phyloP scores from a whole-genome alignment of 2,888 invertebrate species.

The Julus scandinavius region DNA sequence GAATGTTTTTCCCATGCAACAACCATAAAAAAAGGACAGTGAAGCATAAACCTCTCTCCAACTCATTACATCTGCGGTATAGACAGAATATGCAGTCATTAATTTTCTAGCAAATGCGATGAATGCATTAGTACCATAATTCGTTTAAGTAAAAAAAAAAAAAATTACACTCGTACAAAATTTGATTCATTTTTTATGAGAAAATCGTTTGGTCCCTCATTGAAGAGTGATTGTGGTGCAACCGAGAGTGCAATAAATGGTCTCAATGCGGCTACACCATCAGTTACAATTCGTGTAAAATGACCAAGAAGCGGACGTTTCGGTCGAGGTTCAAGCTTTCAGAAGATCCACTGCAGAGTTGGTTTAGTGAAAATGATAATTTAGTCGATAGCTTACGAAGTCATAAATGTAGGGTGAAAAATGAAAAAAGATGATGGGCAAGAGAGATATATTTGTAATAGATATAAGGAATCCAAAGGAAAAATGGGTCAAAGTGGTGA shows the following conservation, averaged over 20 bases:
- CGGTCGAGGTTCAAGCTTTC: slow-evolving; percentile 35
- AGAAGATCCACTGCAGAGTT: slow-evolving; percentile 16
- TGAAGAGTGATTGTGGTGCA: neutral
- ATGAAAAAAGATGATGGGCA: slow-evolving; percentile 31
- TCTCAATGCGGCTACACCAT: neutral
- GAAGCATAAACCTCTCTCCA: neutral
- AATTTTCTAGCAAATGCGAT: neutral
- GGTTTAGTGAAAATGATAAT: slow-evolving; percentile 28
- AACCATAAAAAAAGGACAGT: too few relatives aligned
- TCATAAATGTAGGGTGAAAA: slow-evolving; percentile 42
- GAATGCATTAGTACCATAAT: neutral
- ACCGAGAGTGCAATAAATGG: neutral
- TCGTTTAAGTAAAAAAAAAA: neutral
- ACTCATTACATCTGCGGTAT: neutral
- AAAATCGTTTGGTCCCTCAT: neutral
- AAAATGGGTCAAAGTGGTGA: slow-evolving; percentile 49
- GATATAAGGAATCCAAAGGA: slow-evolving; percentile 31
- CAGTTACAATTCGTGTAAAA: slow-evolving; percentile 39
- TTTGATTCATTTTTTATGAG: neutral
- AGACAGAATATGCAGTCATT: neutral
- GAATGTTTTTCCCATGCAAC: too few relatives aligned
- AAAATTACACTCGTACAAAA: neutral
- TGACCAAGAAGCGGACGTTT: neutral
- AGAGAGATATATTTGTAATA: slow-evolving; percentile 37
- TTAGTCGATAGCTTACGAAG: slow-evolving; percentile 38